Base-by-base conservation (phyloP, 2,797 vertebrate species). In the Sitta carolinensis region DNA sequence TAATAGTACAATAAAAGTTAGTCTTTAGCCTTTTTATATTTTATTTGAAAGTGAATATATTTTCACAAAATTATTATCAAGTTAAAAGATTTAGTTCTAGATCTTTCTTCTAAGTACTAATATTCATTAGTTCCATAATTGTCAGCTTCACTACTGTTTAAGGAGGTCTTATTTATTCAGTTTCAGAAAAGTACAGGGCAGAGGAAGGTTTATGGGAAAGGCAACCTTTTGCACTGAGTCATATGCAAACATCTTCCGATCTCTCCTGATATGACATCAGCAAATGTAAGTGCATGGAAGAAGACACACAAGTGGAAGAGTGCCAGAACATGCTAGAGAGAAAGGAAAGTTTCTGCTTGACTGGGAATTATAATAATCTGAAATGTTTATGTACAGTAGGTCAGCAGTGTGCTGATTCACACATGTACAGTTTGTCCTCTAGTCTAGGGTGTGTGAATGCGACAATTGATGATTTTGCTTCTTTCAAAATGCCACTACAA, bases 151-250 rank as follows among this genome's bases (percentile, higher is more conserved):
- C 32, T 74, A 2, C 55, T 82, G 26, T 62, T 72, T 82, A 77
- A 86, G 74, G 23, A 89, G 34, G n/a, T 76, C 29, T 51, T 18
- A 21, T 9, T 7, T 36, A 81, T 54, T 90, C 48, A 57, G 32
- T 54, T 94, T 83, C 83, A 50, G 62, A 32, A 50, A 87, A 83
- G 27, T 30, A 16, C 30, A 55, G 45, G 68, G 62, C 87, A 47
- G 75, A 61, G 55, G 45, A 68, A 67, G 29, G 27, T 80, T 97
- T 90, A 88, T 80, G 64, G 68, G 75, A 92, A 92, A 88, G 63
- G 6, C 32, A 89, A 20, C 55, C 64, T 85, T 25, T 52, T 54
- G 32, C 32, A 48, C 54, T 89, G 88, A 90, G 61, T 93, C 72
- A 69, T 50, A 83, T 0, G 48, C 76, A 93, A 89, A 88, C 22